Percentiles rank a stretch among this genome's conserved stretches.
Evolutionary conservation across 2,113 vertebrate genomes (phyloP).

Genomic region (Bubo bubo): DNA sequence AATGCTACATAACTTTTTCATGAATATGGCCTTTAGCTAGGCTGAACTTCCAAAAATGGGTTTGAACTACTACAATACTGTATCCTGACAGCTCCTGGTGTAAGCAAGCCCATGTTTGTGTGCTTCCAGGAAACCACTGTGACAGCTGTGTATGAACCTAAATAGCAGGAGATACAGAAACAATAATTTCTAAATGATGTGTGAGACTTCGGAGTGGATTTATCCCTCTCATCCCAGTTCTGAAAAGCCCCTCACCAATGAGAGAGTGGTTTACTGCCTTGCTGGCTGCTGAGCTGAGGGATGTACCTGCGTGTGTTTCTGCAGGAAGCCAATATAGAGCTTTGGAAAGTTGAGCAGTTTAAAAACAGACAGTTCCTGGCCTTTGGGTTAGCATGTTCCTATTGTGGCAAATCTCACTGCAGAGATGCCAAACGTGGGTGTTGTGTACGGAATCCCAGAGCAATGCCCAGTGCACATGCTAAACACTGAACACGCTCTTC

Average conservation of each 20-base stretch:
- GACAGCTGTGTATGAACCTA: background rate
- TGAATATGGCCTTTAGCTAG: constrained; percentile 40
- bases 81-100: background rate
- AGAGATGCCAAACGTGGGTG: background rate
- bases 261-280: background rate
- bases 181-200: background rate
- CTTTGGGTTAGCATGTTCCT: background rate
- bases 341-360: background rate
- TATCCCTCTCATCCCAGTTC: background rate
- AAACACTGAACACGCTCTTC: background rate
- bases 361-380: background rate
- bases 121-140: constrained; percentile 13
- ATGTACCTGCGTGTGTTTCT: rapidly evolving
- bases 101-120: background rate
- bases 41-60: constrained; percentile 28
- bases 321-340: background rate
- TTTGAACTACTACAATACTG: constrained; percentile 6
- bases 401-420: background rate
- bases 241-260: background rate
- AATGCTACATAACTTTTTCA: constrained; percentile 55
- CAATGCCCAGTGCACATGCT: background rate
- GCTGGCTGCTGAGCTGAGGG: background rate
- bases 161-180: background rate
- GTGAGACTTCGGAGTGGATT: background rate
- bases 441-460: background rate